Evolutionary conservation across 2,888 invertebrate genomes (phyloP), one percentile per base, ranked within the genome.

Genomic region (Portevinia maculata): DNA sequence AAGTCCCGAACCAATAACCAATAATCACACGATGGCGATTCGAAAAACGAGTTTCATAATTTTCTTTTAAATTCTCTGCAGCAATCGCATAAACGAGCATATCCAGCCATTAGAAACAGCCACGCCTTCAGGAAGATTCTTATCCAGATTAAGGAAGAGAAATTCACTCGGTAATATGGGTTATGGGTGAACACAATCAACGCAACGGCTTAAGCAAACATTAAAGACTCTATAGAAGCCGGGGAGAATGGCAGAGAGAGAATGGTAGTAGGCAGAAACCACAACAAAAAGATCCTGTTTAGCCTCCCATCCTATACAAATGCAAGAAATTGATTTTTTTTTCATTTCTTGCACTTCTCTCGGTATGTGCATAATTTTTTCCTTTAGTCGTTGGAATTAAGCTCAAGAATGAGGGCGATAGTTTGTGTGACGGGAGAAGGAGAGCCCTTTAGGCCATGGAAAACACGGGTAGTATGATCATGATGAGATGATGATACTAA

Each of bases 271-370:
- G 24, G 24, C 9, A 17, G 55, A 37, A 64, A 70, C 64, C 64
- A 59, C 39, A 79, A 74, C 67, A 44, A 24, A 64, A 69, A 57
- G 41, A 65, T 70, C 64, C 64, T 24, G 64, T 81, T 70, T 59
- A 30, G 57, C 32, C 50, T 75, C 57, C 69, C 64, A 69, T 69
- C 50, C 60, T 60, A 69, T 37, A 24, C 5, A 74, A 70, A 70
- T 70, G 74, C 74, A 74, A 74, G 79, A 48, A 74, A 79, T 79
- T 74, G 79, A 79, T 79, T 74, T 79, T 73, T 67, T 57, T 69
- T 60, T 62, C 41, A 30, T 41, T 30, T 11, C 1, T 24, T 46
- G 28, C 41, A 21, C 24, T 48, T 9, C 24, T 21, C 8, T 30
- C 53, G 52, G 19, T 24, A 9, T 34, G n/a, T 41, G 39, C 48